Evolutionary conservation across 2,888 invertebrate species (phyloP), one percentile per base, ranked within the genome.

Genomic region (Perizoma affinitatum): DNA sequence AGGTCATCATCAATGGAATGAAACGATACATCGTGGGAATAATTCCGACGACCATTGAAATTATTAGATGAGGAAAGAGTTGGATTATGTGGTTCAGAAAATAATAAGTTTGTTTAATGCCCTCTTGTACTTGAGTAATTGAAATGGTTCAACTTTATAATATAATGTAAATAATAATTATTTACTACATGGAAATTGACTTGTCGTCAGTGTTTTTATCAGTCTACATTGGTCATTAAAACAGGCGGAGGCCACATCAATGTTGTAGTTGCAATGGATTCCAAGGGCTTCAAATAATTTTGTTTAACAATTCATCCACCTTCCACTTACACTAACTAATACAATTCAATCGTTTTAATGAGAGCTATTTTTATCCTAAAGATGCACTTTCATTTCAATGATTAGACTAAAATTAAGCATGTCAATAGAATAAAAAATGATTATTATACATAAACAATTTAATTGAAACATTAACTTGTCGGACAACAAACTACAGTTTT

Each of bases 401-500:
- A 87, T 87, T 80, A 84, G 78, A 83, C 83, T 88, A 86, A 87
- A 84, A 87, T 86, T 87, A 90, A 90, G 88, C 87, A 88, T 88
- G 89, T 90, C 88, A 88, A 86, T 87, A 88, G 84, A 88, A 90
- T 88, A 87, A 90, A 90, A 86, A 88, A 89, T 80, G 76, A 86
- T 87, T 84, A 88, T 87, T 88, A 22, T 22, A 90, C 84, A 87
- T 89, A 90, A 91, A 90, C 89, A 90, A 88, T 90, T 89, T 88
- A 88, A 89, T 89, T 82, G 81, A 86, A 90, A 89, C 85, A 87
- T 87, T 81, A 89, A 89, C 87, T 84, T 65, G 75, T 88, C 88
- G 87, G 90, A 90, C 90, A 90, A 91, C 87, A 90, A 90, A 90
- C 90, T 88, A 88, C 88, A 86, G 78, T 82, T 82, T 85, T 79